A percentile compares a stretch with the other conserved stretches of the same genome.
Evolutionary conservation across 2,113 vertebrate genomes (phyloP).

Genomic region (Gallinago undulata): DNA sequence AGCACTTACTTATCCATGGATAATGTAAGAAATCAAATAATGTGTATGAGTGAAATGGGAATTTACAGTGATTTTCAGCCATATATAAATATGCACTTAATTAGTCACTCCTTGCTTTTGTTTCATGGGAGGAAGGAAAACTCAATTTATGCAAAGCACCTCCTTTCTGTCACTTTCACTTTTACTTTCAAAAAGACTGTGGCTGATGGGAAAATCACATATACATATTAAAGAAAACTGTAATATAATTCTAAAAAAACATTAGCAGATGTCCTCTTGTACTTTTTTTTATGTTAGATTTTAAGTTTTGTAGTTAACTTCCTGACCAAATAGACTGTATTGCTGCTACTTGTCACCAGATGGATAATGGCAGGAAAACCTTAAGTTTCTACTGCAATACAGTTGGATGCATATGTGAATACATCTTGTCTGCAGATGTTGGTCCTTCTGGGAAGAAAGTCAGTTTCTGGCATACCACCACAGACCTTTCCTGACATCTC

Average conservation of each 20-base stretch:
- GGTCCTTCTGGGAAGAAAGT: neutral
- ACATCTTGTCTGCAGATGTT: neutral
- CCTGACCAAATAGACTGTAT: neutral
- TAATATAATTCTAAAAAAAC: neutral
- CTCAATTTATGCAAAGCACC: neutral
- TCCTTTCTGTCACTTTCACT: neutral
- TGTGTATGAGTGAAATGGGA: neutral
- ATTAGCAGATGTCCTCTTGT: neutral
- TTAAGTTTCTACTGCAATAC: neutral
- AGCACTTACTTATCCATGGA: neutral
- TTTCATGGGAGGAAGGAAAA: neutral
- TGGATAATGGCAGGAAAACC: neutral
- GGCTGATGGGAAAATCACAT: neutral
- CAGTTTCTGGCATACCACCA: neutral
- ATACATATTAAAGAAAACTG: neutral
- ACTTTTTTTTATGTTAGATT: neutral
- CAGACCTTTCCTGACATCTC: neutral
- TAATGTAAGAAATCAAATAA: constrained; percentile 12
- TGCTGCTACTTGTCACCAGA: neutral
- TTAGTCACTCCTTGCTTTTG: neutral
- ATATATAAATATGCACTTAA: neutral
- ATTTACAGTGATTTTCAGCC: neutral
- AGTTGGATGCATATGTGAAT: neutral
- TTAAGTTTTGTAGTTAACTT: neutral
- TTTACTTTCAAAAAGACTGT: neutral